Conservation (phyloP, 2,113 vertebrate genomes). For the Mohoua ochrocephala region DNA sequence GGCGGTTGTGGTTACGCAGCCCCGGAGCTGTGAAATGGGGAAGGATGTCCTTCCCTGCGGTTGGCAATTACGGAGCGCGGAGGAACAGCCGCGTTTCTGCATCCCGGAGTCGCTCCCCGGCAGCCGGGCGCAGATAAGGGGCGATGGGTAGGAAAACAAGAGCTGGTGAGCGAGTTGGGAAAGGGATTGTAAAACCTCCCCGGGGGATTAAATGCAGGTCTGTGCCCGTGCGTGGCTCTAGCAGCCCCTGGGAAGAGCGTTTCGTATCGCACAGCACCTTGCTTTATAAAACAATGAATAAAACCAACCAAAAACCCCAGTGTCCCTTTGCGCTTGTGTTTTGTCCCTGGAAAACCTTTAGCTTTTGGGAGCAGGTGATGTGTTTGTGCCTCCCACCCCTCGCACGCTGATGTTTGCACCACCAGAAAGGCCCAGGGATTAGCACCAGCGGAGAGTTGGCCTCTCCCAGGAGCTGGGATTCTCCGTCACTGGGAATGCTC, state of each 20-base stretch:
- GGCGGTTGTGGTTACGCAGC: conserved; percentile 39
- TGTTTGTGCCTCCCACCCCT: background rate
- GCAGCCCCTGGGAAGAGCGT: conserved; percentile 55
- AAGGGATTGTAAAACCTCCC: background rate
- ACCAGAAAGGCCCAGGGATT: background rate
- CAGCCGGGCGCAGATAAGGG: background rate
- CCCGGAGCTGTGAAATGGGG: conserved; percentile 27
- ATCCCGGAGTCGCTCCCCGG: background rate
- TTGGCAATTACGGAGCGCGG: background rate
- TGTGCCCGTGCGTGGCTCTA: rapidly evolving
- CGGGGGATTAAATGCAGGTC: rapidly evolving
- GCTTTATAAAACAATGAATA: background rate
- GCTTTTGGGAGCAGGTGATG: background rate
- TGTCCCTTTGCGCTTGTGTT: background rate
- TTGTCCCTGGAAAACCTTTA: background rate
- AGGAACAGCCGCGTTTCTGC: conserved; percentile 29
- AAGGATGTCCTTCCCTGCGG: conserved; percentile 59
- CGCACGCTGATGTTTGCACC: background rate
- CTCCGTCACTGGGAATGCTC: background rate
- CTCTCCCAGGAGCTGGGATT: background rate
- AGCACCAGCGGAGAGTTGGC: rapidly evolving
- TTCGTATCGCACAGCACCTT: conserved; percentile 85
- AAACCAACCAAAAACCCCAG: background rate
- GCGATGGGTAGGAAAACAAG: background rate
- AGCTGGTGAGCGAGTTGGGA: background rate